Evolutionary conservation across 2,888 invertebrate genomes (phyloP).

Genomic region (Drepana falcataria): DNA sequence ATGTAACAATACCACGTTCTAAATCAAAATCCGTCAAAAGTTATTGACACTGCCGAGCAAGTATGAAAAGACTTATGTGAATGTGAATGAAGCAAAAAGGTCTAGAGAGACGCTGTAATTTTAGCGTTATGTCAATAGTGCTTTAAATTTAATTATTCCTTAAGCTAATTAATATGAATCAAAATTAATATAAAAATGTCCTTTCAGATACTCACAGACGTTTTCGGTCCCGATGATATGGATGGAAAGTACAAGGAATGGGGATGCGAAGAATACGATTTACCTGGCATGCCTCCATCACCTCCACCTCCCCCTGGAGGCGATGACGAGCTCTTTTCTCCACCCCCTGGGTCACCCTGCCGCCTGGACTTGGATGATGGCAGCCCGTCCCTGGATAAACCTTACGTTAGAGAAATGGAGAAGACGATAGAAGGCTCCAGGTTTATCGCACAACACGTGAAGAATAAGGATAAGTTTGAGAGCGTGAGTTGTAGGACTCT

Average conservation of each 20-base stretch:
- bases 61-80: too few relatives aligned
- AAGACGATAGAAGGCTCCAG: conserved; percentile 94
- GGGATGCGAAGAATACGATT: conserved; percentile 85
- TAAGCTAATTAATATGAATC: too few relatives aligned
- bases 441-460: conserved; percentile 96
- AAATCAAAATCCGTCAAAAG: too few relatives aligned
- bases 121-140: too few relatives aligned
- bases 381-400: conserved; percentile 90
- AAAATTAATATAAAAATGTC: too few relatives aligned
- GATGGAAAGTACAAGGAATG: conserved; percentile 73
- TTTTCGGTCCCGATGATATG: conserved; percentile 81
- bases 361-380: conserved; percentile 79
- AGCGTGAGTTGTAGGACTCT: conserved; percentile 82
- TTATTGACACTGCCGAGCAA: too few relatives aligned
- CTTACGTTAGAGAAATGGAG: conserved; percentile 90
- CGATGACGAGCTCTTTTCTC: conserved; percentile 91
- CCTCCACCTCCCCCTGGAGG: conserved; percentile 87
- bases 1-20: too few relatives aligned
- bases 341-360: conserved; percentile 83
- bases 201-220: conserved; percentile 86
- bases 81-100: too few relatives aligned
- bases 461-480: conserved; percentile 96
- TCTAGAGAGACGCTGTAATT: too few relatives aligned
- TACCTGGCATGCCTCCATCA: conserved; percentile 85
- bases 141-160: too few relatives aligned